Evolutionary conservation across 2,888 invertebrate species (phyloP).

Genomic region (Oasisia sp.): DNA sequence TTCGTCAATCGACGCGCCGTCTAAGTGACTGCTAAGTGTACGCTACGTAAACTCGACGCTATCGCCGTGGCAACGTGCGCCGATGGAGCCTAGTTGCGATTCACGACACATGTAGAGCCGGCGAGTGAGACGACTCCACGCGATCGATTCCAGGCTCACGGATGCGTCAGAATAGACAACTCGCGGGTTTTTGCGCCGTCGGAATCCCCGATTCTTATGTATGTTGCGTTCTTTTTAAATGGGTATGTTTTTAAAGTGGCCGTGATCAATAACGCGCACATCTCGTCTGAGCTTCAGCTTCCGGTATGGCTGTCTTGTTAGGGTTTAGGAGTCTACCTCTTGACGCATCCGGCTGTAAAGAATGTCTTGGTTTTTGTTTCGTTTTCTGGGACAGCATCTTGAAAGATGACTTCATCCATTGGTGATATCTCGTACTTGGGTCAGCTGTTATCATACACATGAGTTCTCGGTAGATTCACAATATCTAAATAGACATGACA

Average conservation of each 20-base stretch:
- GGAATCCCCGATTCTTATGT: not conserved
- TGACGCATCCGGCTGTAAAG: not conserved
- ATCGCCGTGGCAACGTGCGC: not conserved
- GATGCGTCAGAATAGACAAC: not conserved
- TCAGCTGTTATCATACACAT: too few species aligned
- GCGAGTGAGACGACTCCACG: not conserved
- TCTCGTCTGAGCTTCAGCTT: not conserved
- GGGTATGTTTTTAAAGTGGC: not conserved
- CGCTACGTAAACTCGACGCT: not conserved
- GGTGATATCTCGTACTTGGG: too few species aligned
- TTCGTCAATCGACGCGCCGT: not conserved
- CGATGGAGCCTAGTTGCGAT: not conserved
- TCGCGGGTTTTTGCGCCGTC: not conserved
- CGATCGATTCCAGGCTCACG: not conserved
- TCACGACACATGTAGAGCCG: not conserved
- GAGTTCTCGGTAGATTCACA: too few species aligned
- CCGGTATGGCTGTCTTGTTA: not conserved
- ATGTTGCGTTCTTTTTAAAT: not conserved
- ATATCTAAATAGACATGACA: too few species aligned
- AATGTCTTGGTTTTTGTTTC: too few species aligned
- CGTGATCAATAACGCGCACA: not conserved
- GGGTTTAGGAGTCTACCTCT: not conserved
- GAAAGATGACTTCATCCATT: too few species aligned
- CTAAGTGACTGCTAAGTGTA: constrained; percentile 17
- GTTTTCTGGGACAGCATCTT: too few species aligned